phyloP scores from a whole-genome alignment of 2,888 invertebrate genomes.

The Pandemis cinnamomeana region DNA sequence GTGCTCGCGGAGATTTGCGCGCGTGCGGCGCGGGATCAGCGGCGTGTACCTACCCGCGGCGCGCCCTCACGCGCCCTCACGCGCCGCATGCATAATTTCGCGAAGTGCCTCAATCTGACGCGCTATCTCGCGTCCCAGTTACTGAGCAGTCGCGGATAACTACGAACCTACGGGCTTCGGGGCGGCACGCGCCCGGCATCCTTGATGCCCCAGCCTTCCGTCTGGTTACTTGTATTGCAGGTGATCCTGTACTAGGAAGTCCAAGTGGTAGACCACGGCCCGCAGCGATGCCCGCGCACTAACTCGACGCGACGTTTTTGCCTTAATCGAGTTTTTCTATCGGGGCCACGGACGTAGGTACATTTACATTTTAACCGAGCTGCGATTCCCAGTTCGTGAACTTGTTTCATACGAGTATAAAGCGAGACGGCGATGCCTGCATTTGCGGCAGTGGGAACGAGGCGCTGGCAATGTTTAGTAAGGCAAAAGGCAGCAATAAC shows the following conservation, averaged over 20 bases:
- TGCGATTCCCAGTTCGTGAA: slow-evolving; percentile 37
- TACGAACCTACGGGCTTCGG: slow-evolving; percentile 38
- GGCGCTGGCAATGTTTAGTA: no score
- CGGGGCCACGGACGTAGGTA: slow-evolving; percentile 35
- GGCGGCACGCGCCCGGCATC: slow-evolving; percentile 30
- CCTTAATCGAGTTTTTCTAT: slow-evolving; percentile 42
- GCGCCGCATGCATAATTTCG: slow-evolving; percentile 24
- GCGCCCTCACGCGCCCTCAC: not conserved
- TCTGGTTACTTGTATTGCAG: not conserved
- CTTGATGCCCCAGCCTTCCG: not conserved
- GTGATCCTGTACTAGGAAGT: no score
- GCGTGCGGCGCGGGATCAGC: not conserved
- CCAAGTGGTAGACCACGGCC: no score
- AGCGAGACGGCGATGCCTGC: no score
- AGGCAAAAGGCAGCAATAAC: no score
- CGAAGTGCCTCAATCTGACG: slow-evolving; percentile 18
- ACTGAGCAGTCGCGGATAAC: slow-evolving; percentile 16
- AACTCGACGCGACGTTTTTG: slow-evolving; percentile 36
- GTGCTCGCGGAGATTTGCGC: slow-evolving; percentile 7
- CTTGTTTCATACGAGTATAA: slow-evolving; percentile 11
- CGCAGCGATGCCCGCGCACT: slow-evolving; percentile 12
- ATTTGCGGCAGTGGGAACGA: no score
- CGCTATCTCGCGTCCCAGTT: slow-evolving; percentile 29
- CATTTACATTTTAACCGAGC: slow-evolving; percentile 36
- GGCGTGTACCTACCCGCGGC: not conserved